A percentile compares a stretch with the other conserved stretches of the same genome.
Conservation (phyloP, 1,140 invertebrate species). For the Solenopsis invicta region DNA sequence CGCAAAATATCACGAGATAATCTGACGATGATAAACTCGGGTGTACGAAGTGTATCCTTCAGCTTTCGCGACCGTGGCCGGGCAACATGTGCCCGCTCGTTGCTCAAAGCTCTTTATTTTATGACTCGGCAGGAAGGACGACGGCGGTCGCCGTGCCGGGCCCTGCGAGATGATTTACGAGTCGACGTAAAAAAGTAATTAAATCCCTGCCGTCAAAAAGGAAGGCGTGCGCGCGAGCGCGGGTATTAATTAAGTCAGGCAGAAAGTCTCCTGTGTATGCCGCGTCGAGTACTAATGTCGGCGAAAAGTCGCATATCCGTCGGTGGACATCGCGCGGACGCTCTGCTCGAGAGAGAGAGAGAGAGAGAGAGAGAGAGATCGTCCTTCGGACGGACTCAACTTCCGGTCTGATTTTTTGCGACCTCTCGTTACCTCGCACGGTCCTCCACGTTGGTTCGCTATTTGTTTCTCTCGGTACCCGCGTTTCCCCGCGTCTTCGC, state of each 20-base stretch:
- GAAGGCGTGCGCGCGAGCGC: conserved; percentile 62
- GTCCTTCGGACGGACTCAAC: conserved; percentile 30
- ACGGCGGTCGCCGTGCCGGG: conserved; percentile 63
- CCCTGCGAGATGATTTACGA: conserved; percentile 83
- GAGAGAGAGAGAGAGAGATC: neutral
- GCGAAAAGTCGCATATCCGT: conserved; percentile 73
- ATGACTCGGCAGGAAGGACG: conserved; percentile 81
- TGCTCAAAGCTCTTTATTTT: conserved; percentile 76
- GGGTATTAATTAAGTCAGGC: conserved; percentile 82
- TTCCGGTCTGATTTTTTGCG: conserved; percentile 36
- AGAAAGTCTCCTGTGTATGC: conserved; percentile 71
- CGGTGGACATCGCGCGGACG: conserved; percentile 27
- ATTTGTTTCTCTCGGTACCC: conserved; percentile 49
- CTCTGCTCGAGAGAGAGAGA: no score
- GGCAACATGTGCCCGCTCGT: conserved; percentile 71
- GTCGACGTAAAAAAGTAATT: conserved; percentile 85
- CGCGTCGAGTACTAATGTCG: conserved; percentile 78
- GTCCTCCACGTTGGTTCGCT: conserved; percentile 10
- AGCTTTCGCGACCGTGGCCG: conserved; percentile 19
- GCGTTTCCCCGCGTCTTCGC: neutral
- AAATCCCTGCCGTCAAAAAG: conserved; percentile 80
- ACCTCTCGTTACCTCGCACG: conserved; percentile 37
- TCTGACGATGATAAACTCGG: conserved; percentile 40
- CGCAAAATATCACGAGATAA: conserved; percentile 42
- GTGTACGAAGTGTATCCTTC: conserved; percentile 12